phyloP scores from a whole-genome alignment of 2,113 vertebrate genomes.

The Numenius arquata region DNA sequence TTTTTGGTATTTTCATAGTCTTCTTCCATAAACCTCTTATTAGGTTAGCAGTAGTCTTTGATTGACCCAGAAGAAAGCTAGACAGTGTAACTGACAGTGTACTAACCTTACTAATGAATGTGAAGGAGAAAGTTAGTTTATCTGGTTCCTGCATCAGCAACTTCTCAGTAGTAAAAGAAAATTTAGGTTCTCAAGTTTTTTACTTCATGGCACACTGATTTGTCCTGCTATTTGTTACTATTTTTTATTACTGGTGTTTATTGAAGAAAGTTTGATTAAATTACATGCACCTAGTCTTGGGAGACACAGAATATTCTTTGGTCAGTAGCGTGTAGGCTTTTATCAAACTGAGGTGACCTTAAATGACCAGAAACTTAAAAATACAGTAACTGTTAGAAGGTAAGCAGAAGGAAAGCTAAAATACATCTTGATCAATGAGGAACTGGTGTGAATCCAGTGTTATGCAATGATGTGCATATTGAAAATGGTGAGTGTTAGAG shows the following conservation, averaged over 20 bases:
- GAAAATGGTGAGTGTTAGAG: background rate
- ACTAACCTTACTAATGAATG: background rate
- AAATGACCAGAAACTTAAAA: background rate
- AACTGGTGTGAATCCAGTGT: background rate
- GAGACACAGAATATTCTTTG: background rate
- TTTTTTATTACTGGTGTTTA: background rate
- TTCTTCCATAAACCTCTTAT: background rate
- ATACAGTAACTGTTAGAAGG: background rate
- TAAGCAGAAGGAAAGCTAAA: background rate
- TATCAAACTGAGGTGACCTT: background rate
- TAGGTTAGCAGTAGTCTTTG: background rate
- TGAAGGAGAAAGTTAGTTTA: background rate
- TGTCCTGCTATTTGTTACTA: background rate
- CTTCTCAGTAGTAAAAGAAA: background rate
- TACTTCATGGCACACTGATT: background rate
- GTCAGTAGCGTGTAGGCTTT: background rate
- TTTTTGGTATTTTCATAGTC: background rate
- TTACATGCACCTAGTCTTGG: background rate
- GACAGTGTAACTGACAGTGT: background rate
- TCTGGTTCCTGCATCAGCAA: background rate
- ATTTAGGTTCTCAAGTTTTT: background rate
- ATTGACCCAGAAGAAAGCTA: background rate
- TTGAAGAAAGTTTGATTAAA: background rate
- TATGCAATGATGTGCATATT: background rate
- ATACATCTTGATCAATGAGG: background rate